Conservation (phyloP, 2,797 vertebrate species). For the Premnoplex brunnescens region DNA sequence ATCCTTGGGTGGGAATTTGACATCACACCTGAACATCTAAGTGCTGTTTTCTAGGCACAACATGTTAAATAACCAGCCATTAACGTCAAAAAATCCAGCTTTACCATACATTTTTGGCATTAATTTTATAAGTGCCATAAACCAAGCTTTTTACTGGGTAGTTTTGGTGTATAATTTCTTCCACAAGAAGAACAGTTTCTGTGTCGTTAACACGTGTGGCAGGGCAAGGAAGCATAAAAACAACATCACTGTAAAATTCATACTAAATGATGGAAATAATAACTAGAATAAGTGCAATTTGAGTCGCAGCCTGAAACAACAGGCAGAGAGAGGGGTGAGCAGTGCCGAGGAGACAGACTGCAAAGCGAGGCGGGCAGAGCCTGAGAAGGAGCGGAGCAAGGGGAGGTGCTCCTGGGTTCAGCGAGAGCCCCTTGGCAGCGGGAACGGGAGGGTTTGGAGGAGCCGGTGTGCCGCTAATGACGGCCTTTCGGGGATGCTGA, state of each 20-base stretch:
- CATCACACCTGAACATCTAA: slow-evolving; percentile 15
- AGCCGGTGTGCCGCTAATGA: background rate
- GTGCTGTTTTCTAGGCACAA: slow-evolving; percentile 19
- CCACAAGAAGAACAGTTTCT: slow-evolving; percentile 62
- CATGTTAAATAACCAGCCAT: slow-evolving; percentile 53
- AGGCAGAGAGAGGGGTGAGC: background rate
- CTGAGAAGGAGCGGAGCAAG: background rate
- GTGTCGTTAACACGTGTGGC: slow-evolving; percentile 59
- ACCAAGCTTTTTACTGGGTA: slow-evolving; percentile 39
- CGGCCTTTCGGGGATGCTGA: background rate
- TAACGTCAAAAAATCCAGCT: slow-evolving; percentile 60
- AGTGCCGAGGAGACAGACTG: background rate
- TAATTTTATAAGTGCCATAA: slow-evolving; percentile 64
- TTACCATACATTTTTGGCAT: slow-evolving; percentile 58
- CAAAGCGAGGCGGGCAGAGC: background rate
- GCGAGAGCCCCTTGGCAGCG: background rate
- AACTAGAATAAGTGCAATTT: slow-evolving; percentile 65
- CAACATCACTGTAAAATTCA: slow-evolving; percentile 71
- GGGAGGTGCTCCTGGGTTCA: background rate
- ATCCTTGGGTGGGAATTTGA: background rate
- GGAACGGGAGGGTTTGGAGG: background rate
- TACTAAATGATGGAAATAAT: slow-evolving; percentile 76
- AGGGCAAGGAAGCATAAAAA: slow-evolving; percentile 71
- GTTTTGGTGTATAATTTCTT: slow-evolving; percentile 68
- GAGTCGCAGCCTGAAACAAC: slow-evolving; percentile 66